Evolutionary conservation across 2,888 invertebrate species (phyloP), one percentile per base, ranked within the genome.

Genomic region (Meganola albula): DNA sequence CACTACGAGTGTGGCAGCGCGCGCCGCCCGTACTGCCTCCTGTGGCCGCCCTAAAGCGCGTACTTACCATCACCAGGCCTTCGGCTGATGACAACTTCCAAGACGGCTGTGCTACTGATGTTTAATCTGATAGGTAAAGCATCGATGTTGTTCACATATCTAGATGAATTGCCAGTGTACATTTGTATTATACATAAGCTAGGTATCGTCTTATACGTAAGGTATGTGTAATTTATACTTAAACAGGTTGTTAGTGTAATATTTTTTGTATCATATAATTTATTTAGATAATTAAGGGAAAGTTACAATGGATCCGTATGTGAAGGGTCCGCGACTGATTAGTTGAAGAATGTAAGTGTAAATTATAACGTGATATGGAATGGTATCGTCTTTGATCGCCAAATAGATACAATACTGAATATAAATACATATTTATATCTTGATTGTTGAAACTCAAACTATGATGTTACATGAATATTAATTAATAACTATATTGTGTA

Each of bases 81-180:
- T 93, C 95, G 12, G 93, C 94, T 23, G 96, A 96, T 65, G 96
- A 96, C 76, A 94, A 95, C 43, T 96, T 95, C 74, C 95, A 95
- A 75, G 96, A 96, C 83, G 96, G 96, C 62, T 94, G 95, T 78
- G 95, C 95, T 53, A 96, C 96, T 52, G 95, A 96, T 79, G 96
- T 96, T 74, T 95, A 93, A 43, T 56, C 53, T 25, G 38, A 39
- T 40, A 43, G 40, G n/a, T n/a, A n/a, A n/a, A 34, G 18, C 18
- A 39, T 33, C 43, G 16, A n/a, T 29, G 33, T 47, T 52, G 37
- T 48, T 67, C 63, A 61, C 63, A 64, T 69, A 70, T 65, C 63
- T 64, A 58, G 53, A 58, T 50, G 54, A 63, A 48, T 57, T 64
- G 64, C 65, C 65, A 62, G 58, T 74, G 74, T 73, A 74, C 61